Conservation (phyloP, 2,888 invertebrate genomes). For the Liopterus haemorrhoidalis region DNA sequence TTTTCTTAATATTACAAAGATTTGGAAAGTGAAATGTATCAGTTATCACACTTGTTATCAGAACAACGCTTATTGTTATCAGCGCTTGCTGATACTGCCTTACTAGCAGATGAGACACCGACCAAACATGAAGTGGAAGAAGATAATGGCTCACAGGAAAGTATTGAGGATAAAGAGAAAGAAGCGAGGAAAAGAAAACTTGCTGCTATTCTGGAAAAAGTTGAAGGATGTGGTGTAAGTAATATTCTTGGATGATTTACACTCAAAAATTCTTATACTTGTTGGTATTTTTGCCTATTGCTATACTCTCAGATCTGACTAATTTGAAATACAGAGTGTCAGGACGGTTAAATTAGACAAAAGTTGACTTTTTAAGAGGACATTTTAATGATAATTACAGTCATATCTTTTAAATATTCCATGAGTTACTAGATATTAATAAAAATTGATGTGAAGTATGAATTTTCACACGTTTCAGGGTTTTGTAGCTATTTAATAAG, state of each 20-base stretch:
- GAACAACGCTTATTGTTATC: constrained; percentile 84
- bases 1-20: constrained; percentile 48
- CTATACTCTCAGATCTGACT: no score
- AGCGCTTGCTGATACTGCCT: constrained; percentile 65
- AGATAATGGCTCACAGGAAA: constrained; percentile 43
- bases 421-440: no score
- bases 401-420: no score
- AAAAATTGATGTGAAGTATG: no score
- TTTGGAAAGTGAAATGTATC: constrained; percentile 97
- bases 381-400: no score
- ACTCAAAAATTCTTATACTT: background rate
- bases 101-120: constrained; percentile 47
- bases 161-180: constrained; percentile 46
- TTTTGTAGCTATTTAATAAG: no score
- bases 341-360: no score
- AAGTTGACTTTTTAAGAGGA: no score
- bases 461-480: no score
- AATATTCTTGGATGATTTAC: constrained; percentile 23
- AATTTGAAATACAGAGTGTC: no score
- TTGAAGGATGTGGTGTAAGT: constrained; percentile 75
- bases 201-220: constrained; percentile 71
- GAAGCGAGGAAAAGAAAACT: constrained; percentile 58
- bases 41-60: constrained; percentile 86
- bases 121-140: constrained; percentile 40
- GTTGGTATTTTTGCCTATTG: no score